A percentile compares a stretch with the other conserved stretches of the same genome.
These are phyloP conservation scores for Mus musculus DNA, from an alignment of 2,113 vertebrate genomes.

Conservation along the genomic window GRCm39 chr2:43960501-43961000, in stretches of 20 bases:
- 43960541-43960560: not conserved
- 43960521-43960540: no score
- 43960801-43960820: not conserved
- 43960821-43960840: conserved; percentile 10
- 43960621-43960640: not conserved
- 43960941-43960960: conserved; percentile 49
- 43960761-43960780: not conserved
- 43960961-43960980: conserved; percentile 63
- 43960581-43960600: not conserved
- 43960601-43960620: not conserved
- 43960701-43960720: not conserved
- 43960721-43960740: not conserved
- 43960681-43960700: not conserved
- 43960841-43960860: conserved; percentile 47
- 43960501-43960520: not conserved
- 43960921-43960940: conserved; percentile 65
- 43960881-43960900: conserved; percentile 38
- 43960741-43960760: conserved; percentile 20
- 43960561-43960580: not conserved
- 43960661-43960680: not conserved
- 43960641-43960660: not conserved
- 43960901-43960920: conserved; percentile 5
- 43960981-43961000: conserved; percentile 64
- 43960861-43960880: not conserved
- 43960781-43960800: conserved; percentile 39